Conservation (phyloP, 64 coral and sea anemone species). For the Actinia equina region DNA sequence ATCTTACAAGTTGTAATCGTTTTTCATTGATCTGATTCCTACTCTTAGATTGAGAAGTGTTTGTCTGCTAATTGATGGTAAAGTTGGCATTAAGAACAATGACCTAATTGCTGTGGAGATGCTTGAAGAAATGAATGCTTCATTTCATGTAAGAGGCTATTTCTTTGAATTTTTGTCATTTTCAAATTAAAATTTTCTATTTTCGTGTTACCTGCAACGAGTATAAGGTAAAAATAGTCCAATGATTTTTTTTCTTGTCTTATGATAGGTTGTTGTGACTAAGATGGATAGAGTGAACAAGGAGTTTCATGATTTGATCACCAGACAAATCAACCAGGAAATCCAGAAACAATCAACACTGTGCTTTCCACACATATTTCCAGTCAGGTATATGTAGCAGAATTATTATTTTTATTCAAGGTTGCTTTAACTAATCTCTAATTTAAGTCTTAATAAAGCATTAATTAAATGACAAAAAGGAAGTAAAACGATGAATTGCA, state of each 20-base stretch:
- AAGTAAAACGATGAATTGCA: not conserved
- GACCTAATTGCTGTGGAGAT: slow-evolving; percentile 86
- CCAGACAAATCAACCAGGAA: slow-evolving; percentile 38
- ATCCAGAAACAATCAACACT: slow-evolving; percentile 44
- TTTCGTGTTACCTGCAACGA: too few relatives aligned
- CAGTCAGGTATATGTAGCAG: slow-evolving; percentile 55
- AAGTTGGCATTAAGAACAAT: slow-evolving; percentile 85
- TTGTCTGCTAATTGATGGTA: slow-evolving; percentile 80
- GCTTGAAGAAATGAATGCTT: slow-evolving; percentile 61
- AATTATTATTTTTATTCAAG: too few relatives aligned
- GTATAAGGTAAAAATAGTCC: too few relatives aligned
- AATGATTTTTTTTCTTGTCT: not conserved
- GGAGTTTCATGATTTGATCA: slow-evolving; percentile 35
- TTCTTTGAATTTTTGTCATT: not conserved
- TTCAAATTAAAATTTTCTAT: too few relatives aligned
- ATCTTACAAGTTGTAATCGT: not conserved
- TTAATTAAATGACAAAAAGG: not conserved
- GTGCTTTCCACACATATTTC: slow-evolving; percentile 81
- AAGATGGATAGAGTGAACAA: slow-evolving; percentile 77
- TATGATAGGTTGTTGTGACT: slow-evolving; percentile 62
- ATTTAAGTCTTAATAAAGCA: too few relatives aligned
- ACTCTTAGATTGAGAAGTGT: slow-evolving; percentile 60
- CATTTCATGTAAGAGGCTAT: slow-evolving; percentile 55
- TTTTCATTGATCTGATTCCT: not conserved
- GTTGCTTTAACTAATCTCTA: too few relatives aligned